phyloP scores from a whole-genome alignment of 1,140 invertebrate genomes.

The Littorina saxatilis region DNA sequence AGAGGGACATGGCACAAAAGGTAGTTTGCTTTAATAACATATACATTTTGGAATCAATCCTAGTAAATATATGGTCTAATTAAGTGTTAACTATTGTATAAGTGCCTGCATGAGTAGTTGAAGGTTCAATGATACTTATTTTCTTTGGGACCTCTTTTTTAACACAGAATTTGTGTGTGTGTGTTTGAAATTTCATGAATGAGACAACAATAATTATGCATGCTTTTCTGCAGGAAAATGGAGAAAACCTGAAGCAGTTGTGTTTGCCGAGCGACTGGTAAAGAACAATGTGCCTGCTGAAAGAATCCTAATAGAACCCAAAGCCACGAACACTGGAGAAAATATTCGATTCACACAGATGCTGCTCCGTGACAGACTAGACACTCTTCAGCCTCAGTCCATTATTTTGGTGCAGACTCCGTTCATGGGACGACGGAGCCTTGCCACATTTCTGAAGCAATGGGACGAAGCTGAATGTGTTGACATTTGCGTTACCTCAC shows the following conservation, averaged over 20 bases:
- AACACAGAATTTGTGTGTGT: background rate
- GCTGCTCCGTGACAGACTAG: constrained; percentile 31
- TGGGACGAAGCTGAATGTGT: constrained; percentile 49
- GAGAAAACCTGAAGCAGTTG: constrained; percentile 54
- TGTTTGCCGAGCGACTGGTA: constrained; percentile 60
- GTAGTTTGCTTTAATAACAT: constrained; percentile 14
- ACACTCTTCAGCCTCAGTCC: constrained; percentile 34
- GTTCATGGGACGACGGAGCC: constrained; percentile 62
- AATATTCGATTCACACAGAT: constrained; percentile 61
- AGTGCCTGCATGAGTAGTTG: too few species aligned
- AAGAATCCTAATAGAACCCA: constrained; percentile 34
- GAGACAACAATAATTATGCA: background rate
- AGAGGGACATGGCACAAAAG: constrained; percentile 58
- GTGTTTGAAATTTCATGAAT: background rate
- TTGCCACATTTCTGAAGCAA: constrained; percentile 68
- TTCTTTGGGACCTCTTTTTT: too few species aligned
- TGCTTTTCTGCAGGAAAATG: background rate
- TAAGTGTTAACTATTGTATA: too few species aligned
- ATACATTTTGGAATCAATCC: too few species aligned
- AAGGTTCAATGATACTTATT: too few species aligned
- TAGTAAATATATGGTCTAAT: too few species aligned
- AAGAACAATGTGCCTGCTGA: constrained; percentile 24
- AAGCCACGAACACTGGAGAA: constrained; percentile 67
- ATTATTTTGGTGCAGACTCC: constrained; percentile 66
- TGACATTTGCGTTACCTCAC: constrained; percentile 54